These are phyloP conservation scores for Trogon surrucura DNA, from an alignment of 2,113 vertebrate species.

Conservation along the genomic window DNA sequence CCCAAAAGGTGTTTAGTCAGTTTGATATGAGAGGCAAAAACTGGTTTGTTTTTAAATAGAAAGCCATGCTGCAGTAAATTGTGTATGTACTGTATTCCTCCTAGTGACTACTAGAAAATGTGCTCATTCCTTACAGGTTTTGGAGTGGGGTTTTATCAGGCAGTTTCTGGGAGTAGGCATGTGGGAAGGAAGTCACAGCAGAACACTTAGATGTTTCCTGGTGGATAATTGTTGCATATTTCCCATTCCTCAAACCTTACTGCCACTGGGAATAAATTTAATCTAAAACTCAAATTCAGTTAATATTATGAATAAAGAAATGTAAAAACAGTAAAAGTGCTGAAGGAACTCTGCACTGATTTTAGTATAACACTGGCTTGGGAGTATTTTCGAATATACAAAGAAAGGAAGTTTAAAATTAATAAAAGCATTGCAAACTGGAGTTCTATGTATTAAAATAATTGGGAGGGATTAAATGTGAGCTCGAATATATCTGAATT, in stretches of 20 bases:
- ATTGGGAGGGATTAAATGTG: not conserved
- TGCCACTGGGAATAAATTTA: slow-evolving; percentile 5
- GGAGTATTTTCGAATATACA: not conserved
- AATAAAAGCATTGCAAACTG: not conserved
- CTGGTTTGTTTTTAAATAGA: not conserved
- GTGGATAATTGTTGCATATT: slow-evolving; percentile 66
- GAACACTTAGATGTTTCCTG: slow-evolving; percentile 73
- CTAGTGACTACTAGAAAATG: not conserved
- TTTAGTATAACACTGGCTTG: not conserved
- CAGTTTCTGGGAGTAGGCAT: slow-evolving; percentile 49
- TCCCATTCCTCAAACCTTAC: slow-evolving; percentile 49
- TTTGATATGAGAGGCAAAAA: not conserved
- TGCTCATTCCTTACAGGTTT: not conserved
- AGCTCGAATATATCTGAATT: not conserved
- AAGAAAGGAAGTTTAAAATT: not conserved
- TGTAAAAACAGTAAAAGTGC: not conserved
- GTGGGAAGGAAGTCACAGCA: slow-evolving; percentile 68
- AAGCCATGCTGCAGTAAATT: not conserved
- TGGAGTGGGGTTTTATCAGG: not conserved
- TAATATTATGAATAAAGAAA: slow-evolving; percentile 13
- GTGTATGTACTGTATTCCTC: not conserved
- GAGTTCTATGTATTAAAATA: not conserved
- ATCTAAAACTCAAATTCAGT: not conserved
- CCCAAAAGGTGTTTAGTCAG: not conserved
- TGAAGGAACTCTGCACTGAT: not conserved